Base-by-base conservation (phyloP, 2,797 vertebrate species). In the Nasua narica region DNA sequence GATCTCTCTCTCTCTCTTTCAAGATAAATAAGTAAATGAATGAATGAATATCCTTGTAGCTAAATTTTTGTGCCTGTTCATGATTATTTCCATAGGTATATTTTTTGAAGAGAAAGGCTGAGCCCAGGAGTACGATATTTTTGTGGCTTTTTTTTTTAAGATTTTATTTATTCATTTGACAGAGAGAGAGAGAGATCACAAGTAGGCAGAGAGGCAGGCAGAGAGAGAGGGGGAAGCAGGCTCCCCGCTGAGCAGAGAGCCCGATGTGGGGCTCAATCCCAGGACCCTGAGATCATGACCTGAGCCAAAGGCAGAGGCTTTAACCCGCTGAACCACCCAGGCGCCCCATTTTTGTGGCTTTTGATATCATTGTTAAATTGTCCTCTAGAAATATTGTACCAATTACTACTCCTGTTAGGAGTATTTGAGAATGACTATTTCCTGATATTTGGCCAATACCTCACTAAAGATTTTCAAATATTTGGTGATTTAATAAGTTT, bases 141-240 rank as follows among this genome's bases (percentile, higher is more conserved):
- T 79, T 82, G 62, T 93, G n/a, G 29, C 56, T 96, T 96, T 95
- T 79, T n/a, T n/a, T n/a, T n/a, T n/a, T n/a, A n/a, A n/a, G n/a
- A n/a, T n/a, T n/a, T n/a, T n/a, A n/a, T n/a, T n/a, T n/a, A n/a
- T n/a, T n/a, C n/a, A n/a, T n/a, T n/a, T n/a, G n/a, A n/a, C n/a
- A n/a, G n/a, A n/a, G n/a, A n/a, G n/a, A n/a, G n/a, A n/a, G n/a
- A n/a, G n/a, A n/a, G n/a, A n/a, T n/a, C n/a, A n/a, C n/a, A n/a
- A n/a, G n/a, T n/a, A n/a, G n/a, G n/a, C n/a, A n/a, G n/a, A n/a
- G n/a, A n/a, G n/a, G n/a, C n/a, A n/a, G n/a, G n/a, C n/a, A n/a
- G n/a, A n/a, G n/a, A n/a, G n/a, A n/a, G n/a, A n/a, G n/a, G n/a
- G n/a, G n/a, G n/a, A n/a, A n/a, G n/a, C n/a, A n/a, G n/a, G n/a